These are phyloP conservation scores for Fopius arisanus DNA, from an alignment of 1,140 invertebrate species.

Conservation along the genomic window DNA sequence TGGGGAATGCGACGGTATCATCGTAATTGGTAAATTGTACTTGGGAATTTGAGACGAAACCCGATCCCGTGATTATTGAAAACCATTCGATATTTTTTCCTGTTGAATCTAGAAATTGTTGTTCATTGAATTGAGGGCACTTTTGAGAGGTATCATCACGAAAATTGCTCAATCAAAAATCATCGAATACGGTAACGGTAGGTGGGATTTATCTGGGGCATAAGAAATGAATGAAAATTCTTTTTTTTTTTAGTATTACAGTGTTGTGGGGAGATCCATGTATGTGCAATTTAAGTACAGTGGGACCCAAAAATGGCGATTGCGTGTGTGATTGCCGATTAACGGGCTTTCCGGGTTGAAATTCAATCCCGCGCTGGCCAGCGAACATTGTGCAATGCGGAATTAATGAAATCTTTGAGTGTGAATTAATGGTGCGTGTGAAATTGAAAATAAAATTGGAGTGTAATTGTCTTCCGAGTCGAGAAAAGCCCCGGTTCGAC, in stretches of 20 bases:
- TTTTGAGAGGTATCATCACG: background rate
- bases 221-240: background rate
- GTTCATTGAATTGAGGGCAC: background rate
- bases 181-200: background rate
- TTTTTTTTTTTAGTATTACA: background rate
- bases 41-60: background rate
- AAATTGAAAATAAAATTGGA: background rate
- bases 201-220: background rate
- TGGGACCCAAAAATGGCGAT: background rate
- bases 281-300: background rate
- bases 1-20: background rate
- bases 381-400: background rate
- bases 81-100: background rate
- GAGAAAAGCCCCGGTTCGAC: too few species aligned
- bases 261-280: background rate
- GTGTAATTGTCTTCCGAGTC: background rate
- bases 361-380: background rate
- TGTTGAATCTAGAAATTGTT: background rate
- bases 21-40: background rate
- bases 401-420: constrained; percentile 2
- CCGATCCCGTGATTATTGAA: background rate
- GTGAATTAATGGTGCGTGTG: background rate
- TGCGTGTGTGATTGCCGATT: constrained; percentile 1
- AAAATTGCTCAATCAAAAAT: constrained; percentile 12
- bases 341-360: background rate